These are phyloP conservation scores for Scophthalmus maximus DNA, from an alignment of 2,113 vertebrate species.

Conservation along the genomic window DNA sequence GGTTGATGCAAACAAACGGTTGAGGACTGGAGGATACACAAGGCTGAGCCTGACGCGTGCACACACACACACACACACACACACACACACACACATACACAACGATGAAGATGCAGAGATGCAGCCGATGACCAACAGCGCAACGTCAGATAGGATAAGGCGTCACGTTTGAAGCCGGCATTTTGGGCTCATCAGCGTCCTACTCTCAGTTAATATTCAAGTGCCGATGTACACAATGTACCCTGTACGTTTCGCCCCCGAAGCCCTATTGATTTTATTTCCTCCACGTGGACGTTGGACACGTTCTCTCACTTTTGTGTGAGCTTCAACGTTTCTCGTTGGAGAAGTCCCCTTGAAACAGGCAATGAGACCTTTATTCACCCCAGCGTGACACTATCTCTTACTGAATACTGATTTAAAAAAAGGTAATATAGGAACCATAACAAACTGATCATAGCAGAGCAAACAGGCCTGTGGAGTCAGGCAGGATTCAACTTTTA, in stretches of 20 bases:
- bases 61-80: too few species aligned
- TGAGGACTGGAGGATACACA: slow-evolving; percentile 16
- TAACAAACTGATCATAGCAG: too few species aligned
- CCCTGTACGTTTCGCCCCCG: background rate
- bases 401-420: too few species aligned
- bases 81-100: too few species aligned
- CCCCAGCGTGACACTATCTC: too few species aligned
- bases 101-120: too few species aligned
- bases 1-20: slow-evolving; percentile 22
- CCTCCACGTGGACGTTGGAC: slow-evolving; percentile 2
- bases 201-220: slow-evolving; percentile 62
- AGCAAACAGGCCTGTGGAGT: too few species aligned
- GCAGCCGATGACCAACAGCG: background rate
- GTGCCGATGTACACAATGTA: background rate
- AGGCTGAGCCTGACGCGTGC: background rate
- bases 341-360: background rate
- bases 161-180: background rate
- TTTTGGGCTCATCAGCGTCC: background rate
- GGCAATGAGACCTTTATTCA: background rate
- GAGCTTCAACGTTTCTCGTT: background rate
- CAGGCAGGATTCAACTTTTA: too few species aligned
- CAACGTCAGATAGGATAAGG: background rate
- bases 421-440: too few species aligned
- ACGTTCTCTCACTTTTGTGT: background rate
- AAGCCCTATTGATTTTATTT: background rate